phyloP scores from a whole-genome alignment of 64 coral and sea anemone genomes.

The Anthopleura sola region DNA sequence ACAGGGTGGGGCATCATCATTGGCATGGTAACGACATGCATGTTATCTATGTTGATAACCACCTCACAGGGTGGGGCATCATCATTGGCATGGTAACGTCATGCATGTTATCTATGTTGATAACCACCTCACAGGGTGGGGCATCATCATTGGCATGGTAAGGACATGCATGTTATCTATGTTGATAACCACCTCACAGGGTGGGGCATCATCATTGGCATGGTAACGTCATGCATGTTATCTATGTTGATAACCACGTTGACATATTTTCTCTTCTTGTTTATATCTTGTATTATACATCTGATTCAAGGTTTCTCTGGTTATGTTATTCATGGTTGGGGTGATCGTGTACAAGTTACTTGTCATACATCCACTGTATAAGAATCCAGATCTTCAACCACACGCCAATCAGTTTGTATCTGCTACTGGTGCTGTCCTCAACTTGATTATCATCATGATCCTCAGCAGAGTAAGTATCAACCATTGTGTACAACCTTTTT shows the following conservation, averaged over 20 bases:
- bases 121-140: too few relatives aligned
- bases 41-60: too few relatives aligned
- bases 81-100: conserved; percentile 78
- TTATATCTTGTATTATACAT: conserved; percentile 10
- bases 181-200: too few relatives aligned
- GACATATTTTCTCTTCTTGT: not conserved
- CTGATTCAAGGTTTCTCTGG: conserved; percentile 80
- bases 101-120: too few relatives aligned
- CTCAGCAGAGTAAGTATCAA: conserved; percentile 73
- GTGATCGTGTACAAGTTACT: conserved; percentile 98
- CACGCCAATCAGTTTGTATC: conserved; percentile 84
- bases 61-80: not conserved
- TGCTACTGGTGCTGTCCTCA: conserved; percentile 85
- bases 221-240: too few relatives aligned
- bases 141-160: too few relatives aligned
- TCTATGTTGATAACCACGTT: too few relatives aligned
- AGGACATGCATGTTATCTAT: too few relatives aligned
- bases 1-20: conserved; percentile 34
- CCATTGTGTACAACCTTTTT: too few relatives aligned
- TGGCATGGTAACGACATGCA: conserved; percentile 63
- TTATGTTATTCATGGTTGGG: conserved; percentile 97
- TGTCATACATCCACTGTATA: conserved; percentile 83
- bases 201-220: too few relatives aligned
- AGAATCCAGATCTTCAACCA: conserved; percentile 65
- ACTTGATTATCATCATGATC: conserved; percentile 98